phyloP scores from a whole-genome alignment of 2,888 invertebrate genomes.

The Eristalinus aeneus region DNA sequence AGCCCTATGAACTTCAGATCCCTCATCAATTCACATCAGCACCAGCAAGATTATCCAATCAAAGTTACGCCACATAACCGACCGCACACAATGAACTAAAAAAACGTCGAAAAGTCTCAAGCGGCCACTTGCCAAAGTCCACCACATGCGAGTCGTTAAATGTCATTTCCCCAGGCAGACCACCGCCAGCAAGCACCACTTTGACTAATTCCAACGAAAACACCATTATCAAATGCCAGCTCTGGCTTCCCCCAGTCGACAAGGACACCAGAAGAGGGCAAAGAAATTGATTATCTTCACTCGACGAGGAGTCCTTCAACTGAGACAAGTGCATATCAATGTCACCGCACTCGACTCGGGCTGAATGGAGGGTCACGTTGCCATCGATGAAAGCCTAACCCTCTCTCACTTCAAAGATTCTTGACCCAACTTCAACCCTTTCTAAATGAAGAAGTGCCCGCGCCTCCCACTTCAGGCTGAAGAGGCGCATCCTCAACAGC shows the following conservation, averaged over 20 bases:
- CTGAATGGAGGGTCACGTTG: not conserved
- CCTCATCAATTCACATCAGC: too few species aligned
- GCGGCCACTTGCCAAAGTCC: not conserved
- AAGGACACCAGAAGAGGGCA: not conserved
- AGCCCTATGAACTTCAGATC: too few species aligned
- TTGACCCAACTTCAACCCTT: slow-evolving; percentile 59
- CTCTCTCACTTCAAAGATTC: not conserved
- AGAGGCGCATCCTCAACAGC: slow-evolving; percentile 8
- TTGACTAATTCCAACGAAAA: not conserved
- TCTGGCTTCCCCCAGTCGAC: not conserved
- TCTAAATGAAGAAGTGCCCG: slow-evolving; percentile 14
- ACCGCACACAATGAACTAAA: not conserved
- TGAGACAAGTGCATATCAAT: slow-evolving; percentile 28
- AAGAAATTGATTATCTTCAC: not conserved
- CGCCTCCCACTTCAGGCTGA: not conserved
- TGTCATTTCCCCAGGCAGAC: not conserved
- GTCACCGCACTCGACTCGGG: slow-evolving; percentile 3
- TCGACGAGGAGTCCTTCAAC: not conserved
- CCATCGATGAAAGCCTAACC: not conserved
- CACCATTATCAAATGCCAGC: not conserved
- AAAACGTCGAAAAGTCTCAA: not conserved
- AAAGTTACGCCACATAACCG: not conserved
- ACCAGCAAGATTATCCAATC: too few species aligned
- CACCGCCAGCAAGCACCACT: not conserved
- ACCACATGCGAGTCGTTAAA: not conserved